These are phyloP conservation scores for Psilanteris sp. DNA, from an alignment of 1,140 invertebrate species.

Conservation along the genomic window DNA sequence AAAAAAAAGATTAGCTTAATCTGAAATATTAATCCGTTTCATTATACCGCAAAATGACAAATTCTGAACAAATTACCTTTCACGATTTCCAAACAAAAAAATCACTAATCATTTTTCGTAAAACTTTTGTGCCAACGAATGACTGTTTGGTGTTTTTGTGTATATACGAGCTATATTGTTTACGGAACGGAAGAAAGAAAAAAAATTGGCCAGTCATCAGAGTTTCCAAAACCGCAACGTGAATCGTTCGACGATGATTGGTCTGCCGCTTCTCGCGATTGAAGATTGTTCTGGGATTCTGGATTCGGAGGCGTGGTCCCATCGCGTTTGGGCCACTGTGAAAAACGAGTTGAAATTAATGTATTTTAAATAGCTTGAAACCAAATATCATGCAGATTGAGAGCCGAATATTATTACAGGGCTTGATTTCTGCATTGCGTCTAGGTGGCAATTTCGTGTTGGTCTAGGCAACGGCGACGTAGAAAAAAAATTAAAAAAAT, in stretches of 20 bases:
- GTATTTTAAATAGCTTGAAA: conserved; percentile 44
- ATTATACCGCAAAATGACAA: too few species aligned
- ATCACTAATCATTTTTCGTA: conserved; percentile 17
- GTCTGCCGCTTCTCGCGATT: conserved; percentile 12
- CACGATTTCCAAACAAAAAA: conserved; percentile 11
- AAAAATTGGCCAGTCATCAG: conserved; percentile 11
- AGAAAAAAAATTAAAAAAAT: too few species aligned
- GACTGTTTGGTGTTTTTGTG: conserved; percentile 29
- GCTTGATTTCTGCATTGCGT: conserved; percentile 31
- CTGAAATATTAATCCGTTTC: too few species aligned
- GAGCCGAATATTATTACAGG: conserved; percentile 18
- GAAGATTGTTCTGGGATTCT: conserved; percentile 11
- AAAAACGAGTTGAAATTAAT: conserved; percentile 54
- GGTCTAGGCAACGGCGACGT: conserved; percentile 27
- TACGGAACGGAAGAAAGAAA: conserved; percentile 6
- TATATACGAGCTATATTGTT: conserved; percentile 18
- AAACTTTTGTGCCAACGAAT: neutral
- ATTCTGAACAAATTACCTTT: conserved; percentile 12
- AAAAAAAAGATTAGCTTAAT: too few species aligned
- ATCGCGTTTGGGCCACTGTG: conserved; percentile 19
- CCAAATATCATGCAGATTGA: conserved; percentile 17
- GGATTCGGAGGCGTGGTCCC: conserved; percentile 30
- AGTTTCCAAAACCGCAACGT: conserved; percentile 30
- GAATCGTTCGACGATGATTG: conserved; percentile 1
- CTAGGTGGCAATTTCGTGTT: conserved; percentile 14